Conservation (phyloP, 2,113 vertebrate genomes). For the Gorsachius goisagi region DNA sequence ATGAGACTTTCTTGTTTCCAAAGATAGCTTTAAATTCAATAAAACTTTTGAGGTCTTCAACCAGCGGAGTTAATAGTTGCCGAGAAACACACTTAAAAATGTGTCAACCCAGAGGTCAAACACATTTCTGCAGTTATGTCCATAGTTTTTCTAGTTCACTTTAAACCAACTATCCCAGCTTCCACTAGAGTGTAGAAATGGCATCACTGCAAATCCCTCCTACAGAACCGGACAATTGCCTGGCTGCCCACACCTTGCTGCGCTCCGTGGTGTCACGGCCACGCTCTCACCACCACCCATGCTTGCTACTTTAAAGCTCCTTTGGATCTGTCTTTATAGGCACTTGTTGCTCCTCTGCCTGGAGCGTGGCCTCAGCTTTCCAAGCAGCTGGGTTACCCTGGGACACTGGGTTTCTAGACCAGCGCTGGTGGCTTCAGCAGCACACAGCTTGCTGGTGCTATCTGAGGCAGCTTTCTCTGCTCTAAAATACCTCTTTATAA, state of each 20-base stretch:
- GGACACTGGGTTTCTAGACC: neutral
- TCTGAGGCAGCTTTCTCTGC: neutral
- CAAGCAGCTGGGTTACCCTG: neutral
- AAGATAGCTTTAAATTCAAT: neutral
- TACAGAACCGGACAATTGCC: neutral
- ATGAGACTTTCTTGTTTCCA: neutral
- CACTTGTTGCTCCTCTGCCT: neutral
- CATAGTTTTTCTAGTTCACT: neutral
- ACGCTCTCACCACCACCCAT: neutral
- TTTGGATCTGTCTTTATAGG: neutral
- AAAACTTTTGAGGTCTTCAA: neutral
- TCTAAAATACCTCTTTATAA: neutral
- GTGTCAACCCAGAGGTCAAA: neutral
- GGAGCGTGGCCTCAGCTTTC: neutral
- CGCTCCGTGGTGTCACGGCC: rapidly evolving
- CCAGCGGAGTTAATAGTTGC: neutral
- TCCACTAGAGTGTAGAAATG: neutral
- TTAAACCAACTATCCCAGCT: neutral
- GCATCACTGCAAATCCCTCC: neutral
- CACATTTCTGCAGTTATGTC: neutral
- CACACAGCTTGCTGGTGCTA: neutral
- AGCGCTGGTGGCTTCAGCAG: neutral
- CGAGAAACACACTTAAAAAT: neutral
- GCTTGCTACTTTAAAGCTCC: neutral
- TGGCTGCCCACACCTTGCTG: neutral